A percentile compares a stretch with the other conserved stretches of the same genome.
Conservation (phyloP, 92 coral and sea anemone species). For the Epizoanthus rinbou region DNA sequence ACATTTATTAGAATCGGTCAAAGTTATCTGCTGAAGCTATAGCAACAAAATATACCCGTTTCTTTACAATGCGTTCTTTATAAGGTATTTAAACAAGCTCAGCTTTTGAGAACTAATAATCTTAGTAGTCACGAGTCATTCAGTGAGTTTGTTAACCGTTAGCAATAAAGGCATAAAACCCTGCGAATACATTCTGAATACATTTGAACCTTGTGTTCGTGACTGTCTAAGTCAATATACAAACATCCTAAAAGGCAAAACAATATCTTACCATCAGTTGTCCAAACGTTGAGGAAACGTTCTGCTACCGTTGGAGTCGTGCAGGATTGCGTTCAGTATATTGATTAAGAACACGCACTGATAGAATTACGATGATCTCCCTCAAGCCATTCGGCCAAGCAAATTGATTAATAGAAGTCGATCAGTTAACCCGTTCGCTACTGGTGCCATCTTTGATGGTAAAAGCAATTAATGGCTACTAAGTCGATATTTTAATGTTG, state of each 20-base stretch:
- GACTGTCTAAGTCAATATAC: too few relatives aligned
- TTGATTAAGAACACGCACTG: slow-evolving; percentile 6
- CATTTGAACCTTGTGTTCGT: background rate
- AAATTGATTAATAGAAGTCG: slow-evolving; percentile 13
- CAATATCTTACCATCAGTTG: slow-evolving; percentile 4
- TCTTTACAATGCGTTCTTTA: background rate
- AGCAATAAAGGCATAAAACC: background rate
- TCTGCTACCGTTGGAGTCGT: background rate
- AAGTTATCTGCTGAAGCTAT: background rate
- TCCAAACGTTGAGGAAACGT: background rate
- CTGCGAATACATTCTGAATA: background rate
- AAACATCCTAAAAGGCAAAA: background rate
- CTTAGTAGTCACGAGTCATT: background rate
- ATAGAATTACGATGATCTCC: background rate
- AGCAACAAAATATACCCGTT: background rate
- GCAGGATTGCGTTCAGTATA: background rate
- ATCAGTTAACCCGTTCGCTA: slow-evolving; percentile 20
- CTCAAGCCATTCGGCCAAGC: too few relatives aligned
- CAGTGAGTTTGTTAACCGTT: background rate
- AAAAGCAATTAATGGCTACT: slow-evolving; percentile 12
- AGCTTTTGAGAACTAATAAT: background rate
- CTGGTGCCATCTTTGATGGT: slow-evolving; percentile 34
- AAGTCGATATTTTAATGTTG: slow-evolving; percentile 18
- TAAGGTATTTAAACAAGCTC: background rate
- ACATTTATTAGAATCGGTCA: background rate